These are phyloP conservation scores for Copsychus sechellarum DNA, from an alignment of 2,113 vertebrate species.

Conservation along the genomic window DNA sequence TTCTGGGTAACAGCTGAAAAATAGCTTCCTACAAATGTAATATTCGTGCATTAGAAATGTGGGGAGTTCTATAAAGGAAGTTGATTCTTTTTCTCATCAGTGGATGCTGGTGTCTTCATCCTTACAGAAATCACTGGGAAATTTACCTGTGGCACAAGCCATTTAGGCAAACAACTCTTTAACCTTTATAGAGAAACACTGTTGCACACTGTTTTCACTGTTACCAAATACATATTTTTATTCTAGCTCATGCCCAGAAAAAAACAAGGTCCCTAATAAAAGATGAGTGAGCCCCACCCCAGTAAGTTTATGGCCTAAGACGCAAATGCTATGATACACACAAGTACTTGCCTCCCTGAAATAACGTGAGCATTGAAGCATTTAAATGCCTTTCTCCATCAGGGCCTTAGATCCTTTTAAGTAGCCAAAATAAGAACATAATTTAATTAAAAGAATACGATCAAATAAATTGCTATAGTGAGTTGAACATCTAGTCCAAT, in stretches of 20 bases:
- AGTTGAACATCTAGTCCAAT: constrained; percentile 19
- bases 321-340: rapidly evolving
- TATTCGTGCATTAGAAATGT: background rate
- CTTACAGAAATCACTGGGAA: background rate
- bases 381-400: background rate
- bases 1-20: constrained; percentile 36
- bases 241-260: background rate
- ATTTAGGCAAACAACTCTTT: background rate
- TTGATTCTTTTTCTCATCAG: background rate
- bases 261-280: background rate
- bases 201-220: background rate
- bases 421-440: constrained; percentile 30
- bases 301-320: background rate
- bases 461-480: constrained; percentile 34
- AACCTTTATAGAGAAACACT: background rate
- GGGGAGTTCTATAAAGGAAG: background rate
- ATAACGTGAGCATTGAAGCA: background rate
- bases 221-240: background rate
- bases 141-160: background rate
- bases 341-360: background rate
- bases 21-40: background rate
- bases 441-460: constrained; percentile 30
- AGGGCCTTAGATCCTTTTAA: background rate
- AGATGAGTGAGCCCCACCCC: background rate
- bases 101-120: background rate